These are phyloP conservation scores for Cettia cetti DNA, from an alignment of 2,113 vertebrate genomes.

Conservation along the genomic window DNA sequence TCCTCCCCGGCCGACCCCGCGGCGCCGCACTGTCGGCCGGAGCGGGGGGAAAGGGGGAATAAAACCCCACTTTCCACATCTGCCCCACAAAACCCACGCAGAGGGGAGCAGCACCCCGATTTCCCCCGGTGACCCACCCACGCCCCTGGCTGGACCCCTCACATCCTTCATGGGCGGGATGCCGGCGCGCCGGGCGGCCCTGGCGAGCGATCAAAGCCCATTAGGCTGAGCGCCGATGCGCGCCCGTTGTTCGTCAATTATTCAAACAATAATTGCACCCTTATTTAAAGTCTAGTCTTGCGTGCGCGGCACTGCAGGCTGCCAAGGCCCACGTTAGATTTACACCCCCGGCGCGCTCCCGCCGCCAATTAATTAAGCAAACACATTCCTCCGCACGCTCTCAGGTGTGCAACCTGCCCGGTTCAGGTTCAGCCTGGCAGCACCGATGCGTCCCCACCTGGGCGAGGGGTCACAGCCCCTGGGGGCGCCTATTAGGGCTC, in stretches of 20 bases:
- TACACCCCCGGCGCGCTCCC: slow-evolving; percentile 50
- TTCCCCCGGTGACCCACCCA: not conserved
- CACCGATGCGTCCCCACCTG: not conserved
- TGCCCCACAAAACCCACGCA: not conserved
- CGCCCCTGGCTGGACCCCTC: not conserved
- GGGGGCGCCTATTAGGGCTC: not conserved
- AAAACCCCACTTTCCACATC: not conserved
- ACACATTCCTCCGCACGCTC: slow-evolving; percentile 66
- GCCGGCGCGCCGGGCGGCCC: not conserved
- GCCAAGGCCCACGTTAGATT: slow-evolving; percentile 56
- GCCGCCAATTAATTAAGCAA: slow-evolving; percentile 75
- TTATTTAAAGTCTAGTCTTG: slow-evolving; percentile 83
- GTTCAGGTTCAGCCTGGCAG: not conserved
- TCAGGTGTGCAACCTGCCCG: slow-evolving; percentile 70
- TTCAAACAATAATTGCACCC: slow-evolving; percentile 73
- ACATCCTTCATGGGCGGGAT: not conserved
- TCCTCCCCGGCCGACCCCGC: not conserved
- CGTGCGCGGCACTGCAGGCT: slow-evolving; percentile 48
- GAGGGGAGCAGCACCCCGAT: not conserved
- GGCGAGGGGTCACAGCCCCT: not conserved
- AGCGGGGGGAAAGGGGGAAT: fast-evolving
- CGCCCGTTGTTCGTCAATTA: slow-evolving; percentile 74
- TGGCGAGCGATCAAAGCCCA: slow-evolving; percentile 50
- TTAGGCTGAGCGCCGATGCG: slow-evolving; percentile 43
- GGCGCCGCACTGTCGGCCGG: not conserved